A percentile compares a stretch with the other conserved stretches of the same genome.
These are phyloP conservation scores for Numenius arquata DNA, from an alignment of 2,113 vertebrate genomes.

Conservation along the genomic window DNA sequence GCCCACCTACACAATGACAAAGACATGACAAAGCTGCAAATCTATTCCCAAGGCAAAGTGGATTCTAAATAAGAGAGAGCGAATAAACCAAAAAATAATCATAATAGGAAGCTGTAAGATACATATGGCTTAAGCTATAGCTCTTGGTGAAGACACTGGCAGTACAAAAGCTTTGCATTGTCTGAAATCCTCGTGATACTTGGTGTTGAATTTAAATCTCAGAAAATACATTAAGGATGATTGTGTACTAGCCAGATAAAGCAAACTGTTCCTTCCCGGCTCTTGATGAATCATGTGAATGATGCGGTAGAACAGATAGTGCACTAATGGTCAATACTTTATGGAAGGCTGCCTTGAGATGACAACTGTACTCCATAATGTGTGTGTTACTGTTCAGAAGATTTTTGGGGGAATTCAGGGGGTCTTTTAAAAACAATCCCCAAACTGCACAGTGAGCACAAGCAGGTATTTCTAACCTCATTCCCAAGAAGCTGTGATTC, in stretches of 20 bases:
- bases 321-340: neutral
- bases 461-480: neutral
- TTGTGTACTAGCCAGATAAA: slow-evolving; percentile 17
- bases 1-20: neutral
- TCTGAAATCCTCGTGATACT: neutral
- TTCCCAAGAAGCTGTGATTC: neutral
- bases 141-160: neutral
- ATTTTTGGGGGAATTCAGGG: neutral
- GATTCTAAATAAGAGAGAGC: neutral
- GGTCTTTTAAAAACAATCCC: neutral
- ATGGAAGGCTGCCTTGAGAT: neutral
- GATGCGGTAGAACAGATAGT: neutral
- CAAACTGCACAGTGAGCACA: neutral
- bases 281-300: slow-evolving; percentile 32
- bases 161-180: neutral
- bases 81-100: neutral
- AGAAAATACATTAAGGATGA: slow-evolving; percentile 34
- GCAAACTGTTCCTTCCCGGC: neutral
- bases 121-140: neutral
- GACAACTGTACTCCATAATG: neutral
- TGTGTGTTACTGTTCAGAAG: neutral
- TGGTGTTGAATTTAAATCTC: slow-evolving; percentile 19
- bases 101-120: neutral
- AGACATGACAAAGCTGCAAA: slow-evolving; percentile 2
- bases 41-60: neutral